Base-by-base conservation (phyloP, 2,888 invertebrate genomes). In the Dromius quadrimaculatus region DNA sequence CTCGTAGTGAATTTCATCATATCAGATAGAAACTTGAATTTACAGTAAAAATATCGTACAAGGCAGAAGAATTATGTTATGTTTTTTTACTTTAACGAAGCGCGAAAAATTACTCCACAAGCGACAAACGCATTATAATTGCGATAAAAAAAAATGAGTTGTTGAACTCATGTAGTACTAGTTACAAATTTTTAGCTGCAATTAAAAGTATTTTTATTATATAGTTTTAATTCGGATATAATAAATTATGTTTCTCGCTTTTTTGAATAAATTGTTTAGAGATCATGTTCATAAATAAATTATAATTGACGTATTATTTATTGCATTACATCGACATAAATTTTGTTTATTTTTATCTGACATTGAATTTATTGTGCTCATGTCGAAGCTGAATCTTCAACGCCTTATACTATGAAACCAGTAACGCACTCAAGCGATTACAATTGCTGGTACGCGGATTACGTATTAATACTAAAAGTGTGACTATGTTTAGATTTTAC, bases 11-110 rank as follows among this genome's bases (percentile, higher is more conserved):
- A n/a, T n/a, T n/a, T n/a, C n/a, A n/a, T n/a, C n/a, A n/a, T n/a
- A n/a, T n/a, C n/a, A n/a, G n/a, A 34, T 1, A 34, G 34, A 34
- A 34, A 34, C n/a, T 34, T 34, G 8, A 4, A 34, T 34, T 2
- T 34, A 34, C 3, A 8, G n/a, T 36, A 36, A 36, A 36, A 3
- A 34, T 8, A 34, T 34, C 8, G n/a, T 34, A 36, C 8, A 36
- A 36, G 36, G n/a, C 11, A 36, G 11, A 36, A 45, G 22, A 47
- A 47, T 47, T 47, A 19, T 20, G 47, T 47, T 47, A 47, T n/a
- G 4, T 4, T 47, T 20, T 38, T 47, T 47, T 20, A 9, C 2
- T 45, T 22, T 47, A 47, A 22, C 47, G 22, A 47, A 47, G n/a
- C 20, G 47, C 20, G 20, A 47, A 47, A 47, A 47, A 47, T 47